These are phyloP conservation scores for Acestrorhynchus altus DNA, from an alignment of 2,797 vertebrate species.

Conservation along the genomic window DNA sequence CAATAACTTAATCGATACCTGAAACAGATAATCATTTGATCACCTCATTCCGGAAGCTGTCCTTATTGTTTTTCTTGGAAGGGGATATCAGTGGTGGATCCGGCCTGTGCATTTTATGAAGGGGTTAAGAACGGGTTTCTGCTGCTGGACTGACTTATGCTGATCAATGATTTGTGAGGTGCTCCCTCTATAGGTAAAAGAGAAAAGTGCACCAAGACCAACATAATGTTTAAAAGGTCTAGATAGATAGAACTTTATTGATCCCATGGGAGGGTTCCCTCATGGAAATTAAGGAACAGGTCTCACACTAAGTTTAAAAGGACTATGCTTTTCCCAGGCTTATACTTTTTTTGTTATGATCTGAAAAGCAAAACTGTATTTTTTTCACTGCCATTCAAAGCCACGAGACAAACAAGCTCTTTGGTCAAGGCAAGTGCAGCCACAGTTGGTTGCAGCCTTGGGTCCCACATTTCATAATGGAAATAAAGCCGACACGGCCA, in stretches of 20 bases:
- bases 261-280: too few species aligned
- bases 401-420: not conserved
- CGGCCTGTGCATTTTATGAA: not conserved
- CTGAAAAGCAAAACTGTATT: not conserved
- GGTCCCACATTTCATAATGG: not conserved
- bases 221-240: not conserved
- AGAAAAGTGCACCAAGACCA: slow-evolving; percentile 25
- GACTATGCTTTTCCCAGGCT: too few species aligned
- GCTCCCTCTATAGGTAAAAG: slow-evolving; percentile 62
- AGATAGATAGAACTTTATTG: too few species aligned
- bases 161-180: slow-evolving; percentile 29
- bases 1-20: slow-evolving; percentile 67
- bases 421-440: not conserved
- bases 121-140: slow-evolving; percentile 35
- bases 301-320: not conserved
- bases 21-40: slow-evolving; percentile 70
- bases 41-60: slow-evolving; percentile 62
- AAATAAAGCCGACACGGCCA: not conserved
- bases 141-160: not conserved
- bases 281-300: too few species aligned
- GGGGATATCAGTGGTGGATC: not conserved
- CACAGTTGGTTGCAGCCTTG: not conserved
- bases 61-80: slow-evolving; percentile 58
- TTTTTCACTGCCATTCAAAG: not conserved
- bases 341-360: not conserved